Evolutionary conservation across 64 coral and sea anemone species (phyloP).

Genomic region (Montipora cactus): DNA sequence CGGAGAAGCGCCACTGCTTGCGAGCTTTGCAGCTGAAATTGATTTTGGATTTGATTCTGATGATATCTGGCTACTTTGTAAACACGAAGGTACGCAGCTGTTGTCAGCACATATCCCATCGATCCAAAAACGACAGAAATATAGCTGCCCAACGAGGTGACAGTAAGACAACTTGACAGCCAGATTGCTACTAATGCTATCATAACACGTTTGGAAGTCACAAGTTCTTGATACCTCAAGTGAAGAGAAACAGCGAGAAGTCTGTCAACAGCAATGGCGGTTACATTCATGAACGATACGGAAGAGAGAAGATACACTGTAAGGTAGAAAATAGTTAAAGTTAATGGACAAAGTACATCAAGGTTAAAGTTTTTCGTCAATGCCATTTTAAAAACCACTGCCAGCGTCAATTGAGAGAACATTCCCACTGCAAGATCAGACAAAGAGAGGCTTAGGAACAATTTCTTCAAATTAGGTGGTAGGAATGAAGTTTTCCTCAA

Average conservation of each 20-base stretch:
- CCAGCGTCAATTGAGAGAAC: conserved; percentile 3
- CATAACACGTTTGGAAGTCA: neutral
- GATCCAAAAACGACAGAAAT: too few relatives aligned
- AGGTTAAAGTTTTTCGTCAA: neutral
- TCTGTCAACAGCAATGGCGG: conserved; percentile 32
- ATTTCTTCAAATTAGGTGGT: neutral
- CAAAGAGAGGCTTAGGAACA: too few relatives aligned
- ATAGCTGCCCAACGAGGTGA: too few relatives aligned
- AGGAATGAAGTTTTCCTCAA: neutral
- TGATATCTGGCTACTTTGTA: too few relatives aligned
- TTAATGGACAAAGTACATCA: neutral
- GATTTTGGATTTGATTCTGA: too few relatives aligned
- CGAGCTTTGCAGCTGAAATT: too few relatives aligned
- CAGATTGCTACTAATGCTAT: neutral
- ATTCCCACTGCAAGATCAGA: neutral
- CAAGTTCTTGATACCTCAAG: conserved; percentile 19
- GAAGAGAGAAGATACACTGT: neutral
- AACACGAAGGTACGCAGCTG: too few relatives aligned
- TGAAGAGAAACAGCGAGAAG: conserved; percentile 48
- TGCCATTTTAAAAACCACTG: neutral
- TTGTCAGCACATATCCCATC: too few relatives aligned
- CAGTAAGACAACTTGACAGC: neutral
- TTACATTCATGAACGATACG: conserved; percentile 13
- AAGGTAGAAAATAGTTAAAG: neutral
- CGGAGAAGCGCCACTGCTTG: too few relatives aligned